Evolutionary conservation across 2,113 vertebrate genomes (phyloP), one percentile per base, ranked within the genome.

Genomic region (Alligator sinensis): DNA sequence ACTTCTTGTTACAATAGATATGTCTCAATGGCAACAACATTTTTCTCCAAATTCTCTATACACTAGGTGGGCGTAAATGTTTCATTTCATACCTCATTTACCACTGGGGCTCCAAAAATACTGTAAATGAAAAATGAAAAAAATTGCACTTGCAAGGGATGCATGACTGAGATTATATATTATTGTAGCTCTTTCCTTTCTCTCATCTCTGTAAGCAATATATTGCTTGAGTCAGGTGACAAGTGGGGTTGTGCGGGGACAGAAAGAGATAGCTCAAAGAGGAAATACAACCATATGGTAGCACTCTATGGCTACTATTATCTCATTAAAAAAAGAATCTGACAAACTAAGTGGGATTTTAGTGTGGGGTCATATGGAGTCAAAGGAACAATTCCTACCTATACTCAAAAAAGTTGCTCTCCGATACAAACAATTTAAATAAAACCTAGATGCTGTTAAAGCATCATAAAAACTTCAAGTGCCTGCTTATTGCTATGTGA

Each of bases 11-110:
- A 9, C 47, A 47, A 47, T 55, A 94, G 92, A 94, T 91, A 70
- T 61, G 12, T 30, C 58, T 92, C 82, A 77, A 70, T 24, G 28
- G 72, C 68, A 87, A 18, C 54, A 94, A 90, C 2, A 70, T 60
- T 87, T 77, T 88, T 81, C 15, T 87, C 76, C 68, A 74, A 84
- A 88, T 90, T 87, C 57, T 95, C 27, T 2, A 68, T 68, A 77
- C 25, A 88, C 80, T 90, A 66, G 92, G 68, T 79, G 89, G 88
- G 96, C 57, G 92, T 63, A 87, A 95, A 87, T 81, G 2, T 85
- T 94, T 87, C 38, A 91, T 96, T 96, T 96, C 82, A 93, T 92
- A 92, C 60, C 68, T 87, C 83, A 82, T 95, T 95, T 94, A 80
- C 68, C 54, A 28, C 59, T 91, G 61, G 60, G 90, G 90, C 24